Evolutionary conservation across 1,140 invertebrate genomes (phyloP), one percentile per base, ranked within the genome.

Genomic region (Acromyrmex echinatior): DNA sequence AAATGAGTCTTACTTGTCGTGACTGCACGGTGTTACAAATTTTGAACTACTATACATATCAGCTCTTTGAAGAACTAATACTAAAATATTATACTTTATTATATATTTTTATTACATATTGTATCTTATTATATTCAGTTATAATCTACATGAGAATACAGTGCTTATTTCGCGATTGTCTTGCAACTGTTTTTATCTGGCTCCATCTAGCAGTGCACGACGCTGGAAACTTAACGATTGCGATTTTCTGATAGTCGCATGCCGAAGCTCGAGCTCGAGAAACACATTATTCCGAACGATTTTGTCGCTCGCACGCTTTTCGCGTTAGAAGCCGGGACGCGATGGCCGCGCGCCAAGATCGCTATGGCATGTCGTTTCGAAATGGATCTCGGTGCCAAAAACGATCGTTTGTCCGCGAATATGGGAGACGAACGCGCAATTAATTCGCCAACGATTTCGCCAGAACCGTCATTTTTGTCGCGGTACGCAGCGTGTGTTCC

Each of bases 281-380:
- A 49, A 76, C 70, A 58, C 80, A 60, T 84, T 84, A 84, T 84
- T 58, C 79, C 66, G 79, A 39, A 51, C 65, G 51, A 60, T 81
- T 21, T 45, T 63, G 56, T 76, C 58, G 80, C 70, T 74, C 35
- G 68, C 39, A 28, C 70, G 80, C 25, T 28, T 74, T 21, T 49
- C 82, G 74, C 39, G 74, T 31, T 58, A 66, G 63, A 86, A 56
- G 74, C 76, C 82, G 82, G 51, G 62, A 79, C 74, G 82, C 82
- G 60, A 18, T 86, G 82, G 82, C 45, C 31, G 21, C 73, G 45
- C 49, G 82, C 82, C 82, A 86, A 58, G 62, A 79, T 74, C 31
- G 31, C 39, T 9, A 28, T n/a, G 49, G 60, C 58, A 53, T 85
- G 73, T 86, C 73, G 39, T 86, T 79, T 86, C 74, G 82, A 79